Conservation (phyloP, 2,113 vertebrate species). For the Prunella fulvescens region DNA sequence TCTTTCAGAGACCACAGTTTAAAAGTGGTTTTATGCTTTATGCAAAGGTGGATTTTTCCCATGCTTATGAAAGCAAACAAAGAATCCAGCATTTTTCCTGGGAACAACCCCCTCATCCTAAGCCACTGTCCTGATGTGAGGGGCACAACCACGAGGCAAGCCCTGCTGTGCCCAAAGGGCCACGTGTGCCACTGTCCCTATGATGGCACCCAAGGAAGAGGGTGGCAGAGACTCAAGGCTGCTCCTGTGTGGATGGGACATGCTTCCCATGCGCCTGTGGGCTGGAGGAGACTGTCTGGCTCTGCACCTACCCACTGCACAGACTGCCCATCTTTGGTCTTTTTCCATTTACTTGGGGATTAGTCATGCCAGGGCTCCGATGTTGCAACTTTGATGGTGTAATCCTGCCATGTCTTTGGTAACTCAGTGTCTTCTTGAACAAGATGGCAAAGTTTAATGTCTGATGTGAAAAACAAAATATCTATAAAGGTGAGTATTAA, state of each 20-base stretch:
- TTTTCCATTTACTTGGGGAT: neutral
- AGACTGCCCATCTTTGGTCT: neutral
- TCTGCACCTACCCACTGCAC: neutral
- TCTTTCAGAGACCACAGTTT: neutral
- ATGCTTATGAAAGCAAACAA: neutral
- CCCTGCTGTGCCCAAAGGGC: accelerated
- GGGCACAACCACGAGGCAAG: accelerated
- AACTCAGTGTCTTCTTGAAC: neutral
- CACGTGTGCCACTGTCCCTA: neutral
- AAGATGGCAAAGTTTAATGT: neutral
- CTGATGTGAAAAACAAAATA: neutral
- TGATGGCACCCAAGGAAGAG: neutral
- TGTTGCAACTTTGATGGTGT: conserved; percentile 27
- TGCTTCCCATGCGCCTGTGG: neutral
- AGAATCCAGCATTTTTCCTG: neutral
- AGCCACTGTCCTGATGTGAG: neutral
- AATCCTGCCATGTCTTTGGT: neutral
- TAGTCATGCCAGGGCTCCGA: neutral
- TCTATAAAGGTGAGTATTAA: neutral
- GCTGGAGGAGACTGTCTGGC: neutral
- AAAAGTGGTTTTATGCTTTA: neutral
- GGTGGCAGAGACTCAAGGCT: neutral
- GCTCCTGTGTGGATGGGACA: neutral
- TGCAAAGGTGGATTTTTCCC: neutral
- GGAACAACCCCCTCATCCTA: neutral